Base-by-base conservation (phyloP, 2,888 invertebrate genomes). In the Sturmia bella region DNA sequence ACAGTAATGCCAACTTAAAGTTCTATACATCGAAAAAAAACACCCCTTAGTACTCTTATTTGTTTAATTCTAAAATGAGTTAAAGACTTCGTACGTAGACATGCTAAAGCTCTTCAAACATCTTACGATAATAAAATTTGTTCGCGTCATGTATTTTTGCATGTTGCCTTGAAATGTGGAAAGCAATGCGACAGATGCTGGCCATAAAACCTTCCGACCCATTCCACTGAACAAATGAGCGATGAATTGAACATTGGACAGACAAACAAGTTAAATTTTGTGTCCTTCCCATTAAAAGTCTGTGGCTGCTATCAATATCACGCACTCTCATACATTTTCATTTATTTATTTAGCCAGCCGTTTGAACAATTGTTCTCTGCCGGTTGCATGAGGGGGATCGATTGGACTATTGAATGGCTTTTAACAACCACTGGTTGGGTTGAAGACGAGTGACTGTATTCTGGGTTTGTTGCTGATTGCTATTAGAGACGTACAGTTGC, bases 251-350 rank as follows among this genome's bases (percentile, higher is more conserved):
- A 12, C 19, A n/a, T n/a, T n/a, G 2, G 15, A 43, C 24, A 64
- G 19, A 50, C 37, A 57, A 41, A 57, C 43, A 64, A 57, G 50
- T 43, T 57, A 17, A 50, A 56, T 64, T 69, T 75, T 52, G 57
- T 52, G 27, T 57, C 32, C 48, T 56, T 43, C 2, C 73, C 56
- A 74, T 74, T 74, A 57, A 79, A 50, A 48, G 48, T 66, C 50
- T 69, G 70, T 27, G 66, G 54, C 41, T 68, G 45, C 63, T 43
- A 75, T 80, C 63, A 56, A 70, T 75, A 70, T 37, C 54, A 68
- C 52, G 69, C 72, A 59, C 7, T 66, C 19, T 59, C 41, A 64
- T 57, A 32, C 50, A 57, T 39, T 24, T 15, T 41, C 45, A 59
- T 63, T 77, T 39, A 54, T 45, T 74, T 56, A 64, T 66, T 45